A percentile compares a stretch with the other conserved stretches of the same genome.
phyloP scores from a whole-genome alignment of 2,797 vertebrate genomes.

The Pyrocephalus nanus region DNA sequence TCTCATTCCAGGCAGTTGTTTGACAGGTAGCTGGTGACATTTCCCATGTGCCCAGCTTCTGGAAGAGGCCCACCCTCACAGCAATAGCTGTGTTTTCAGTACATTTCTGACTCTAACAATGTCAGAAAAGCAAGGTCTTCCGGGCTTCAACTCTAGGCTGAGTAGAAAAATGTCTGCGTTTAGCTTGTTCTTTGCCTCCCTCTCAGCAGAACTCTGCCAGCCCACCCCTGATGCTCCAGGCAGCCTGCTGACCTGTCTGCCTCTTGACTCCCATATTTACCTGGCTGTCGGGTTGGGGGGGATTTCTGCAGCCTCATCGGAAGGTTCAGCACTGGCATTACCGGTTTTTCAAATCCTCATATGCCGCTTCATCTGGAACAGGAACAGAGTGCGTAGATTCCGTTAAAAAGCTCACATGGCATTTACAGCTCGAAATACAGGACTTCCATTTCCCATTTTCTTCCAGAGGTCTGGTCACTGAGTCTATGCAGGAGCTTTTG shows the following conservation, averaged over 20 bases:
- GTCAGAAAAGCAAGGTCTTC: not conserved
- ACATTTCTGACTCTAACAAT: not conserved
- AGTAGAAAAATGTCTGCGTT: accelerated
- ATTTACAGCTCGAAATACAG: not conserved
- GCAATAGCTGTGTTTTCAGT: not conserved
- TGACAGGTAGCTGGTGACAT: not conserved
- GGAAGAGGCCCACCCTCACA: not conserved
- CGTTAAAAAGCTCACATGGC: not conserved
- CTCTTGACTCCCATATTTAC: not conserved
- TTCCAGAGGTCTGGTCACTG: not conserved
- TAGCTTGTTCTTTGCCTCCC: not conserved
- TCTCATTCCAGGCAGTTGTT: not conserved
- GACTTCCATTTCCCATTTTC: not conserved
- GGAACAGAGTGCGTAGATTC: not conserved
- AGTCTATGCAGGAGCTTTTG: not conserved
- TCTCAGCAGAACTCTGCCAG: not conserved
- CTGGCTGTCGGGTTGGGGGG: not conserved
- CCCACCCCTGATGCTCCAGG: not conserved
- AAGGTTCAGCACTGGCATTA: not conserved
- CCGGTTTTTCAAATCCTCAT: not conserved
- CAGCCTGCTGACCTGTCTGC: not conserved
- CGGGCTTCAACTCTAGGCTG: not conserved
- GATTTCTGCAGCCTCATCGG: not conserved
- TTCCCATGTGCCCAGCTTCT: not conserved
- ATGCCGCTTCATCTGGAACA: not conserved